These are phyloP conservation scores for Thaumetopoea pityocampa DNA, from an alignment of 1,140 invertebrate genomes.

Conservation along the genomic window DNA sequence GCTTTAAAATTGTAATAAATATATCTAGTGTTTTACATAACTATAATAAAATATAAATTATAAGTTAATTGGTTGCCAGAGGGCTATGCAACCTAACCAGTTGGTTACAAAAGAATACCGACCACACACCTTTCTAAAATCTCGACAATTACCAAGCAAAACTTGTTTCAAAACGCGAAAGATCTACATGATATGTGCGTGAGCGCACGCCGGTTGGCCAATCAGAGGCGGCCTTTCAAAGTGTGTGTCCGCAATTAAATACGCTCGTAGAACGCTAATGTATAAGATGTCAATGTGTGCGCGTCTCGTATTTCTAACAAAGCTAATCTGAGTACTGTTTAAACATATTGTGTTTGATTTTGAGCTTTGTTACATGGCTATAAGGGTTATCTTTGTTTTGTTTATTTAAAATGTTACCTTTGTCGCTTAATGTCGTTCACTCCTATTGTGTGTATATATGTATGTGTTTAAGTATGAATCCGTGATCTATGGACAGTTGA, in stretches of 20 bases:
- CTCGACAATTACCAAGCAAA: constrained; percentile 47
- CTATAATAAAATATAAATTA: constrained; percentile 14
- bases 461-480: constrained; percentile 4
- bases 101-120: constrained; percentile 24
- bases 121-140: constrained; percentile 64
- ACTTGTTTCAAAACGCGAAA: constrained; percentile 49
- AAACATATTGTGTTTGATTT: constrained; percentile 14
- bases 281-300: constrained; percentile 40
- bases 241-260: constrained; percentile 17
- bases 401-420: constrained; percentile 4
- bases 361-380: constrained; percentile 20
- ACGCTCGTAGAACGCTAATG: constrained; percentile 18
- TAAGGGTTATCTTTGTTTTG: not conserved
- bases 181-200: constrained; percentile 56
- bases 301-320: constrained; percentile 36
- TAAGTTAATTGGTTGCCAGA: constrained; percentile 10
- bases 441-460: constrained; percentile 1
- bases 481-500: constrained; percentile 18
- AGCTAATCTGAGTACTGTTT: constrained; percentile 9
- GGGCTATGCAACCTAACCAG: constrained; percentile 18
- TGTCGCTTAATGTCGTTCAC: constrained; percentile 13
- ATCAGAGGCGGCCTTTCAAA: constrained; percentile 16
- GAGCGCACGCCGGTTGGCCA: constrained; percentile 27
- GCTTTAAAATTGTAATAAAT: constrained; percentile 19
- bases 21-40: constrained; percentile 25